Evolutionary conservation across 2,113 vertebrate genomes (phyloP), one percentile per base, ranked within the genome.

Genomic region (Gnathonemus echidnorhynchus): DNA sequence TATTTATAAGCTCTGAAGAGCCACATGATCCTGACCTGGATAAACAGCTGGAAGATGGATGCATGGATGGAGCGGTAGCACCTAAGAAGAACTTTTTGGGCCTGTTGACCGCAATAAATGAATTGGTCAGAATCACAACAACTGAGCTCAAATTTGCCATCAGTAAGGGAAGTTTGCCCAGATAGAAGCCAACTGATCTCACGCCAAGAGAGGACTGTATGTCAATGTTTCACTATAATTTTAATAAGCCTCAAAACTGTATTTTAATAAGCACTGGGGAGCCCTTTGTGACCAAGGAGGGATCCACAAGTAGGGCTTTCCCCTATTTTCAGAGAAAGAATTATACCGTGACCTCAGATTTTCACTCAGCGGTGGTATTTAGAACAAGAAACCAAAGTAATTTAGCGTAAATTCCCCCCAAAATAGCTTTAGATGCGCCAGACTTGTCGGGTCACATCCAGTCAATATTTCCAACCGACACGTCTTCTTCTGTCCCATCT

Each of bases 271-370:
- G 95, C 95, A 90, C 95, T 90, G 88, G 94, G 92, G 93, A 90
- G 92, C 94, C 94, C 93, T 93, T 95, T 92, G 95, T 94, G 94
- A 95, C 93, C 92, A 88, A 53, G 89, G 86, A 52, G 87, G 19
- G 90, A 93, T 95, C 95, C 94, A 94, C 94, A 95, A 94, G 94
- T 94, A 95, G 95, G 93, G 94, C 93, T 93, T 94, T 95, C 92
- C 93, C 90, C 93, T 95, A 93, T 92, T 90, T 89, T 89, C 91
- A 91, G 94, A 91, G 90, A 90, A 92, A 93, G 95, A 94, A 96
- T 96, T 94, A 95, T 88, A 92, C 92, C 93, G 91, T 95, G 93
- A 93, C 93, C 93, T 95, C 92, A 90, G 92, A 83, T 90, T 92
- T 92, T 70, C 91, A 86, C 91, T 94, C 92, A 92, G 80, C 91